Evolutionary conservation across 2,113 vertebrate genomes (phyloP).

Genomic region (Charadrius vociferus): DNA sequence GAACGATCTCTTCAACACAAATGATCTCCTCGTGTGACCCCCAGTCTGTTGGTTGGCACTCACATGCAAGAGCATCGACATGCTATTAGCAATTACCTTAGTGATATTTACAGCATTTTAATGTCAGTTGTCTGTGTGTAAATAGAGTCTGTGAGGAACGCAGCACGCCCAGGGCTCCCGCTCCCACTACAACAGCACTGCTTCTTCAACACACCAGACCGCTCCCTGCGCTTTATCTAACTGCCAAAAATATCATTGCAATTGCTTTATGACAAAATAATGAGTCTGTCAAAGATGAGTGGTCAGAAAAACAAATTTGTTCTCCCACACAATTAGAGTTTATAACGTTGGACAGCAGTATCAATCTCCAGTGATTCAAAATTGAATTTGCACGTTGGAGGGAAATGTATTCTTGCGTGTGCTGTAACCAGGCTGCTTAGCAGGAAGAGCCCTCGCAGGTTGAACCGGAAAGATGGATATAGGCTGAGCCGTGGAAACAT

Average conservation of each 20-base stretch:
- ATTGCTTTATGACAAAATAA: conserved; percentile 62
- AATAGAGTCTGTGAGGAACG: conserved; percentile 42
- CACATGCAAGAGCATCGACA: background rate
- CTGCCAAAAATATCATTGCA: conserved; percentile 45
- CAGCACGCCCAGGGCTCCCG: background rate
- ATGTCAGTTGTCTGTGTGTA: conserved; percentile 51
- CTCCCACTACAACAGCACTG: background rate
- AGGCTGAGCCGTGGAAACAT: background rate
- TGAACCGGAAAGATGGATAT: background rate
- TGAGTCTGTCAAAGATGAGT: conserved; percentile 69
- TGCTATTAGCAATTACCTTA: conserved; percentile 46
- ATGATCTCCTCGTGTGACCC: conserved; percentile 12
- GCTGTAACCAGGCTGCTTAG: conserved; percentile 30
- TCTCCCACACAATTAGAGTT: conserved; percentile 62
- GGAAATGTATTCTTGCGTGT: background rate
- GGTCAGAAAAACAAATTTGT: conserved; percentile 50
- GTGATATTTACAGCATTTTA: conserved; percentile 60
- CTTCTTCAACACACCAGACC: background rate
- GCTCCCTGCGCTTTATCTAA: conserved; percentile 32
- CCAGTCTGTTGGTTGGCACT: conserved; percentile 40
- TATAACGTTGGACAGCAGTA: conserved; percentile 42
- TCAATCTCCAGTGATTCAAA: conserved; percentile 35
- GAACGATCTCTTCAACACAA: conserved; percentile 31
- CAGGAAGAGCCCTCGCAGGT: background rate
- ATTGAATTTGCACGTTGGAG: conserved; percentile 30